Conservation (phyloP, 2,797 vertebrate genomes). For the Pseudomugil tenellus region DNA sequence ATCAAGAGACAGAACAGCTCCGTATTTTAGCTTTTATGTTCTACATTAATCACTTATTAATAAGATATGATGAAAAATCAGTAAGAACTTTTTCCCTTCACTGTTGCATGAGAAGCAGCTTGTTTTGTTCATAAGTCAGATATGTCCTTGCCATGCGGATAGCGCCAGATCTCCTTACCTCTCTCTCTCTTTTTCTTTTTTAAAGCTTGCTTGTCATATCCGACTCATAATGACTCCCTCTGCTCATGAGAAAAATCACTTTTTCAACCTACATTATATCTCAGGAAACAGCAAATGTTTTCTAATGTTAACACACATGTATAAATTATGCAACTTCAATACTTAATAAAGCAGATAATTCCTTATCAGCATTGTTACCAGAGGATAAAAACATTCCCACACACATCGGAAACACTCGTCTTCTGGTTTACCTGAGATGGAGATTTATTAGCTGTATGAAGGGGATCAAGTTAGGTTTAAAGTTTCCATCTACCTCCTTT, state of each 20-base stretch:
- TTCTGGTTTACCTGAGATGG: not conserved
- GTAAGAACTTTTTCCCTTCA: not conserved
- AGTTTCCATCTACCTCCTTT: conserved; percentile 14
- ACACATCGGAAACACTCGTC: too few species aligned
- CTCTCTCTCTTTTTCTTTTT: not conserved
- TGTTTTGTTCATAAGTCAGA: not conserved
- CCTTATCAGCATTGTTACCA: too few species aligned
- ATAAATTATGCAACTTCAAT: too few species aligned
- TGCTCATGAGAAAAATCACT: not conserved
- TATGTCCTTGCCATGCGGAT: not conserved
- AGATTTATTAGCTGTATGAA: not conserved
- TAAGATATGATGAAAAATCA: not conserved
- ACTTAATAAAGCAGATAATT: too few species aligned
- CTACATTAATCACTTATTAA: not conserved
- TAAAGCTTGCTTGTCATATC: not conserved
- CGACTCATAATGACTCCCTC: not conserved
- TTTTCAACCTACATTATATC: too few species aligned
- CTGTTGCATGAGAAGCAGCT: not conserved
- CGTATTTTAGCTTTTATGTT: not conserved
- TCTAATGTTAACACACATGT: too few species aligned
- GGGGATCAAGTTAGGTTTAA: not conserved
- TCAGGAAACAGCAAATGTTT: too few species aligned
- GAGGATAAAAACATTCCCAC: too few species aligned
- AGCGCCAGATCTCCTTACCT: not conserved
- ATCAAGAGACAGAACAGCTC: not conserved